Percentiles rank a stretch among this genome's conserved stretches.
Conservation (phyloP, 2,797 vertebrate genomes). For the Amniataba percoides region DNA sequence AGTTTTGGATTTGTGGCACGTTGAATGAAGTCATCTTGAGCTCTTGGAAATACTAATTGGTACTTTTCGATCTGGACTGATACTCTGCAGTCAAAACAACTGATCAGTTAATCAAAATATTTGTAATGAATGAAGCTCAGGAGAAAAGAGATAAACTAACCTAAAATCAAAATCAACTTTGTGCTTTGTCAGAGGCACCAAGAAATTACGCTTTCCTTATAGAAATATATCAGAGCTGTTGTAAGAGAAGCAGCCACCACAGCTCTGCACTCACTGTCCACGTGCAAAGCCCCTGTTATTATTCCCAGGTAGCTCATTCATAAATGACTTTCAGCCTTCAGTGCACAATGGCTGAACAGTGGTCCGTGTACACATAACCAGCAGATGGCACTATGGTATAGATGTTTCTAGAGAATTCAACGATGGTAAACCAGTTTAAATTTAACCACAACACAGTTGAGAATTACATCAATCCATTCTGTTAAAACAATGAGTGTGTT, state of each 20-base stretch:
- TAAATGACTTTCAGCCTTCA: constrained; percentile 65
- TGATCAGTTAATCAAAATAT: background rate
- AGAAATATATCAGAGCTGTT: constrained; percentile 20
- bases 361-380: constrained; percentile 48
- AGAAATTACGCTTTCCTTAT: background rate
- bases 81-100: background rate
- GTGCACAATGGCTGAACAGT: constrained; percentile 38
- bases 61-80: background rate
- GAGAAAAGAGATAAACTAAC: background rate
- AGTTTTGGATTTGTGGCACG: background rate
- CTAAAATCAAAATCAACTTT: background rate
- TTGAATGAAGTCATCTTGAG: background rate
- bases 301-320: constrained; percentile 67
- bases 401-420: constrained; percentile 29
- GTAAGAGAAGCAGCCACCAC: constrained; percentile 18
- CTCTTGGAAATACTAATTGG: background rate
- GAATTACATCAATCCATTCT: background rate
- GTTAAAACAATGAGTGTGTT: constrained; percentile 18
- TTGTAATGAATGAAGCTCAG: background rate
- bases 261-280: constrained; percentile 46
- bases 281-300: constrained; percentile 34
- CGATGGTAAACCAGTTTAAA: background rate
- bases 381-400: constrained; percentile 64
- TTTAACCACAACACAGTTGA: constrained; percentile 7
- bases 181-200: background rate